Percentiles rank a stretch among this genome's conserved stretches.
These are phyloP conservation scores for Drosophila pallidifrons DNA, from an alignment of 1,140 invertebrate genomes.

Conservation along the genomic window DNA sequence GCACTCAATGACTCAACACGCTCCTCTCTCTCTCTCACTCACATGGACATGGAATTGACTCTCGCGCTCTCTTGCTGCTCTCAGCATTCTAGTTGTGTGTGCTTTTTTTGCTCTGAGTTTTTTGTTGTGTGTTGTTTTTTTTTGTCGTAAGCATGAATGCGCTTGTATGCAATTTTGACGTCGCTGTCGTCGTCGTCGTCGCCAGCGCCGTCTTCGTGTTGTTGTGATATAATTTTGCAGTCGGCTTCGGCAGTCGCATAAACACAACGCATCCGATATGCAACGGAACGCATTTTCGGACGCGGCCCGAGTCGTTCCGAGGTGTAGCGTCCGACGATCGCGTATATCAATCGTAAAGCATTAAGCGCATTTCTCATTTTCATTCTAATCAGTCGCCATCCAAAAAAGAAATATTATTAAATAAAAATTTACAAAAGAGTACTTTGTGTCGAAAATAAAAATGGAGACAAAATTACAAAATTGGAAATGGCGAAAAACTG, in stretches of 20 bases:
- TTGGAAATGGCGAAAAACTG: neutral
- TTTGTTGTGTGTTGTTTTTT: neutral
- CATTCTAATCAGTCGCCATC: conserved; percentile 59
- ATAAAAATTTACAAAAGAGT: neutral
- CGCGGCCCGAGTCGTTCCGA: conserved; percentile 85
- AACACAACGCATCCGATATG: conserved; percentile 85
- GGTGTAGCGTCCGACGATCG: conserved; percentile 85
- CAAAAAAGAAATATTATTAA: conserved; percentile 21
- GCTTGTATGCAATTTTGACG: conserved; percentile 77
- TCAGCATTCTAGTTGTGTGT: conserved; percentile 70
- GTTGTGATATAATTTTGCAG: conserved; percentile 84
- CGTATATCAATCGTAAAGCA: conserved; percentile 84
- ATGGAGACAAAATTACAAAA: conserved; percentile 6
- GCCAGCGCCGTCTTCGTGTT: conserved; percentile 78
- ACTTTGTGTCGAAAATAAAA: neutral
- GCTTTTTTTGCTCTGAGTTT: conserved; percentile 31
- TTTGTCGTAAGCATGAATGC: conserved; percentile 62
- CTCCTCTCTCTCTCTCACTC: conserved; percentile 24
- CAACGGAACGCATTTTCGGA: conserved; percentile 85
- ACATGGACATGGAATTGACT: neutral
- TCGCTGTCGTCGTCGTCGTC: conserved; percentile 56
- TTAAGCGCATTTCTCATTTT: conserved; percentile 76
- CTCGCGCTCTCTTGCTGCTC: conserved; percentile 22
- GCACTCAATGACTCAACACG: conserved; percentile 64
- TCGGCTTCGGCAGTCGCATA: conserved; percentile 84